These are phyloP conservation scores for Rhamphomyia laevipes DNA, from an alignment of 2,888 invertebrate species.

Conservation along the genomic window DNA sequence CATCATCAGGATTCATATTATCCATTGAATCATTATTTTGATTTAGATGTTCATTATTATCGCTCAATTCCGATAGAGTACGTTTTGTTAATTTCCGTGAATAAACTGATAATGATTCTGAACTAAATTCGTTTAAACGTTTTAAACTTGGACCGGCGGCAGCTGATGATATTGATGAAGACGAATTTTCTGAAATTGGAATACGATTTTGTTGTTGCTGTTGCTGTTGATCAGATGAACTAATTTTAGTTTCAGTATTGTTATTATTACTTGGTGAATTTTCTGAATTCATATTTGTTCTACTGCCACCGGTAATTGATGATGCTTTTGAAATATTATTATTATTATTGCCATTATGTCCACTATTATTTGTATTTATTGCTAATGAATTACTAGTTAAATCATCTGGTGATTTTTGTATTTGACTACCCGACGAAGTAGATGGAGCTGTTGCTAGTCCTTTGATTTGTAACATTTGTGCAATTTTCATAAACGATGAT, in stretches of 20 bases:
- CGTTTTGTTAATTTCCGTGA: constrained; percentile 31
- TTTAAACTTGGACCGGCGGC: constrained; percentile 16
- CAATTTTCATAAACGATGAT: constrained; percentile 39
- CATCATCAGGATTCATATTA: constrained; percentile 32
- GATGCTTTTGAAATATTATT: constrained; percentile 10
- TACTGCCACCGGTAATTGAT: constrained; percentile 9
- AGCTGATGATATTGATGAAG: constrained; percentile 3
- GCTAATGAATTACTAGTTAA: constrained; percentile 8
- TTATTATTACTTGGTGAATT: constrained; percentile 7
- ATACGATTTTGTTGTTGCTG: background rate
- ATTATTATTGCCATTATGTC: constrained; percentile 9
- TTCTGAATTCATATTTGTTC: constrained; percentile 9
- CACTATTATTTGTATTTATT: constrained; percentile 4
- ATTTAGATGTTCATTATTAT: constrained; percentile 18
- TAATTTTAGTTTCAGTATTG: background rate
- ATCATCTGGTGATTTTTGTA: constrained; percentile 11
- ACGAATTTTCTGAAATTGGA: background rate
- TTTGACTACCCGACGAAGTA: constrained; percentile 24
- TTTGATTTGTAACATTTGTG: constrained; percentile 39
- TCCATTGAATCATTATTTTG: constrained; percentile 29
- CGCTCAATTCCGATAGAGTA: constrained; percentile 22
- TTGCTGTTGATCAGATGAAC: background rate
- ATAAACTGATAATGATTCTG: constrained; percentile 32
- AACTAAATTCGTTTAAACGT: constrained; percentile 28
- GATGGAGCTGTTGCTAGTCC: constrained; percentile 35